Conservation (phyloP, 2,888 invertebrate species). For the Cheilosia pagana region DNA sequence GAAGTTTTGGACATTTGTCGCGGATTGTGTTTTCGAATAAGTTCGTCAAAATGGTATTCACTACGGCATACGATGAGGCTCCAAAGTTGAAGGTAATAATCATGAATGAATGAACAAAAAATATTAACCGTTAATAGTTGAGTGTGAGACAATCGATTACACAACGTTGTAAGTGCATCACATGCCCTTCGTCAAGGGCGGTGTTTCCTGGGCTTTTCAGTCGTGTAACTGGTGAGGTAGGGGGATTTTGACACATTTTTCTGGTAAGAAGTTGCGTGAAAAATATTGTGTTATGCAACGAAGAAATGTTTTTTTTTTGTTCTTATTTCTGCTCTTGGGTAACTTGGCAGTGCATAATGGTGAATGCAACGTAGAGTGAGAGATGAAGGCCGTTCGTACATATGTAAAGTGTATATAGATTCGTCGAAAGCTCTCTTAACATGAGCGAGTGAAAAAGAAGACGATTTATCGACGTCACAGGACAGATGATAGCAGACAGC, state of each 20-base stretch:
- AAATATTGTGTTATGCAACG: slow-evolving; percentile 48
- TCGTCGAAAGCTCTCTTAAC: slow-evolving; percentile 22
- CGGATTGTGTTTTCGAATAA: slow-evolving; percentile 40
- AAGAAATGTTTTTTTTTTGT: slow-evolving; percentile 17
- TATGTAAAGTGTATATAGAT: slow-evolving; percentile 3
- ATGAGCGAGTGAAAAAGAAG: not conserved
- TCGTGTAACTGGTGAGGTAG: not conserved
- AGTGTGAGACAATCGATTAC: slow-evolving; percentile 49
- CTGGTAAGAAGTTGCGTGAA: not conserved
- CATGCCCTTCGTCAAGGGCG: slow-evolving; percentile 75
- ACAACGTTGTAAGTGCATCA: slow-evolving; percentile 54
- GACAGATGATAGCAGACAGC: slow-evolving; percentile 43
- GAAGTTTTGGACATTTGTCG: slow-evolving; percentile 37
- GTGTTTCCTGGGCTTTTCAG: slow-evolving; percentile 24
- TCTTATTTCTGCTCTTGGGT: slow-evolving; percentile 11
- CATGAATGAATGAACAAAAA: slow-evolving; percentile 3
- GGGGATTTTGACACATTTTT: not conserved
- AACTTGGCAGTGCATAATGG: slow-evolving; percentile 50
- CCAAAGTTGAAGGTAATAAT: slow-evolving; percentile 80
- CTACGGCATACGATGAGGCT: slow-evolving; percentile 80
- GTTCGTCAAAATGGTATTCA: slow-evolving; percentile 81
- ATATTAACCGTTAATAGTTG: not conserved
- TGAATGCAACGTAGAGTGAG: slow-evolving; percentile 36
- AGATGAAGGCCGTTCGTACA: slow-evolving; percentile 40
- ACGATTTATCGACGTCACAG: slow-evolving; percentile 43